Conservation (phyloP, 2,797 vertebrate species). For the Platyrinchus mystaceus region DNA sequence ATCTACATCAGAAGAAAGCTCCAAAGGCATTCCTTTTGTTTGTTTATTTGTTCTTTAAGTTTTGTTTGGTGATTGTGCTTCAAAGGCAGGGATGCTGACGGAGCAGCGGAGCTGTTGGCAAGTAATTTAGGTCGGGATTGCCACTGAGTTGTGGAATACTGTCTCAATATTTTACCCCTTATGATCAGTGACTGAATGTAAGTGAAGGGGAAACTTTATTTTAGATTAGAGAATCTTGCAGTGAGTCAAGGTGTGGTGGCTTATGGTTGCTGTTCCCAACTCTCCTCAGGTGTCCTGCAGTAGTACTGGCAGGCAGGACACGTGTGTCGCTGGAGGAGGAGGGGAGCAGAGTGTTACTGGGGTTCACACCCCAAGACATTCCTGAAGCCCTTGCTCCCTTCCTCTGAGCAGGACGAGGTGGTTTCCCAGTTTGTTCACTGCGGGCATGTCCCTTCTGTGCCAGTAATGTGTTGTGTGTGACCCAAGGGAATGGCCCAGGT, state of each 20-base stretch:
- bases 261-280: not conserved
- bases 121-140: not conserved
- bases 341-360: not conserved
- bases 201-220: not conserved
- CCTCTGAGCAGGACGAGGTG: not conserved
- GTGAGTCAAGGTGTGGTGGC: not conserved
- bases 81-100: not conserved
- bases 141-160: not conserved
- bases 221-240: not conserved
- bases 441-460: not conserved
- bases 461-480: not conserved
- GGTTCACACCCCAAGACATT: fast-evolving
- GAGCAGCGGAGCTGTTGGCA: not conserved
- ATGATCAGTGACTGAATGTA: not conserved
- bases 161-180: not conserved
- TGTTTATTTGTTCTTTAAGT: not conserved
- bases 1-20: not conserved
- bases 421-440: not conserved
- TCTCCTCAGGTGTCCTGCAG: not conserved
- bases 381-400: not conserved
- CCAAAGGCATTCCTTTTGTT: not conserved
- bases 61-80: not conserved
- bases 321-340: fast-evolving
- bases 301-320: not conserved
- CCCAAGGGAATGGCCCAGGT: fast-evolving